Evolutionary conservation across 2,888 invertebrate genomes (phyloP), one percentile per base, ranked within the genome.

Genomic region (Pandemis corylana): DNA sequence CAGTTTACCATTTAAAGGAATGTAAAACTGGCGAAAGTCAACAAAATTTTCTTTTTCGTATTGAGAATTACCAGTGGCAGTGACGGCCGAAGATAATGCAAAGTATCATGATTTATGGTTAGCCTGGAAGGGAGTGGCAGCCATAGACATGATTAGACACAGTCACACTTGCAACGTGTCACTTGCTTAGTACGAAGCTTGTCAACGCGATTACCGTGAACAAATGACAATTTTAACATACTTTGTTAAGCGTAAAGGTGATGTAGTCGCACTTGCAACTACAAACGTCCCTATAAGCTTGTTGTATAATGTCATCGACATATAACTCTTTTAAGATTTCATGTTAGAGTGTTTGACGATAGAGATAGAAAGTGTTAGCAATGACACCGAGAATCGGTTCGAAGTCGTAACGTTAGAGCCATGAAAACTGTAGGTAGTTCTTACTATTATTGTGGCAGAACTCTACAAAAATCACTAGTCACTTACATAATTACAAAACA

Each of bases 41-140:
- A 51, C 2, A 2, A 15, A 2, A 9, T 61, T 59, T 15, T 62
- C 62, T 13, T 28, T 28, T 10, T n/a, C 20, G 7, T 62, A 63
- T 46, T 36, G 36, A 44, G 51, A 67, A 68, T 53, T 46, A 20
- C 4, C 59, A 44, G 42, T 62, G 70, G 9, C 15, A 61, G 10
- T 53, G 66, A 66, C 61, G 66, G 49, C 66, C 74, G 61, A 10
- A 42, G 61, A 62, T 70, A 74, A 74, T 74, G 28, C 13, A 44
- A 66, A 74, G 61, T 66, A 74, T 53, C 59, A 42, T 73, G 74
- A 74, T 74, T 74, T 70, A 74, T 74, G 12, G 51, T 53, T 53
- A 15, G 42, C 28, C 15, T 66, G 61, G 41, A 41, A 15, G 41
- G 61, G 53, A 51, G 63, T 69, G 65, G 68, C 69, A 74, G 28